phyloP scores from a whole-genome alignment of 2,888 invertebrate species.

The Andrena fulva region DNA sequence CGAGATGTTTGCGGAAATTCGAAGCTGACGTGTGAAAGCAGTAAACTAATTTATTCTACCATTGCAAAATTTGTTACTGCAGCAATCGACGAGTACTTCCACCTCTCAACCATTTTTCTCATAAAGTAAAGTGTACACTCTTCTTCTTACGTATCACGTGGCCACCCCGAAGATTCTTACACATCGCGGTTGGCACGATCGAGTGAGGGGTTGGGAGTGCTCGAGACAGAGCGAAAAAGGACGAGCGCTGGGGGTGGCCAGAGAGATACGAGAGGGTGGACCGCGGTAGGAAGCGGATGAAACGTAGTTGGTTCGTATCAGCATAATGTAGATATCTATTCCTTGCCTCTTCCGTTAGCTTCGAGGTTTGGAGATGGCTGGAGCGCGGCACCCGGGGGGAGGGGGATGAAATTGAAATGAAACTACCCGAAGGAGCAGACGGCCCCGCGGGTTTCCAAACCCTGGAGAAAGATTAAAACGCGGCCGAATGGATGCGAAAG shows the following conservation, averaged over 20 bases:
- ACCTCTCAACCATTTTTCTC: neutral
- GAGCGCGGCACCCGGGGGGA: conserved; percentile 42
- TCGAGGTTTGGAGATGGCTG: conserved; percentile 58
- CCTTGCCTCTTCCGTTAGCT: conserved; percentile 75
- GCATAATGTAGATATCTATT: conserved; percentile 80
- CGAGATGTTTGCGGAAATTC: no score
- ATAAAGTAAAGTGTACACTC: neutral
- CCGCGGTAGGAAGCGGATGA: conserved; percentile 64
- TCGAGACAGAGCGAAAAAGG: neutral
- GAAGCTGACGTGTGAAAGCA: no score
- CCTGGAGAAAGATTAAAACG: conserved; percentile 81
- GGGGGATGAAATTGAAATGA: conserved; percentile 80
- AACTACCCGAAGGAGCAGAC: conserved; percentile 78
- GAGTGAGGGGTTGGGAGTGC: neutral
- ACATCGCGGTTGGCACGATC: conserved; percentile 31
- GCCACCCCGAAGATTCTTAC: conserved; percentile 19
- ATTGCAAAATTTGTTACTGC: neutral
- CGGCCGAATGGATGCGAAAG: conserved; percentile 75
- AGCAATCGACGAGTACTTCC: neutral
- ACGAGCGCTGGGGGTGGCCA: conserved; percentile 33
- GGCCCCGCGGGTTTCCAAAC: conserved; percentile 79
- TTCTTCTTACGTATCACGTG: neutral
- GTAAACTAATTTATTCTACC: no score
- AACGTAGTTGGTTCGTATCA: conserved; percentile 77
- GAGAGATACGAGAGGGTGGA: conserved; percentile 54